These are phyloP conservation scores for Anableps anableps DNA, from an alignment of 2,797 vertebrate genomes.

Conservation along the genomic window DNA sequence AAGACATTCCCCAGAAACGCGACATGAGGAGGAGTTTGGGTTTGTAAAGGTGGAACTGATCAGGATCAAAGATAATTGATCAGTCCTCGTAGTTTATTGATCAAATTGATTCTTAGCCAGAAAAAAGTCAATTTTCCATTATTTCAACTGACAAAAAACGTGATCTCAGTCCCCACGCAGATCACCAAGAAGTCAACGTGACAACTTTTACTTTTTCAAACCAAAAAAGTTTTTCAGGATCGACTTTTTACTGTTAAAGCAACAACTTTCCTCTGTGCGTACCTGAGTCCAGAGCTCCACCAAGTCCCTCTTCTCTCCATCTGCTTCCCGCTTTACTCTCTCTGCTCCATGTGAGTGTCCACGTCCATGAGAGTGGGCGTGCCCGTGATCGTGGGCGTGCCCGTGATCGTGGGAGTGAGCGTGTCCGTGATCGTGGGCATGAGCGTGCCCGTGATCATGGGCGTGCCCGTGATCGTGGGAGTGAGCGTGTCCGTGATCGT, in stretches of 20 bases:
- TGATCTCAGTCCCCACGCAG: not conserved
- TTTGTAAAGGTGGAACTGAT: not conserved
- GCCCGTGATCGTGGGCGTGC: conserved; percentile 28
- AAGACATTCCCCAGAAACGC: not conserved
- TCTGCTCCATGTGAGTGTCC: conserved; percentile 53
- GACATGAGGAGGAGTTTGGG: not conserved
- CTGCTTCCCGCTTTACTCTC: conserved; percentile 59
- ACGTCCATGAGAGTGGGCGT: conserved; percentile 38
- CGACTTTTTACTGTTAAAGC: not conserved
- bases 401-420: conserved; percentile 36
- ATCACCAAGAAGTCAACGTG: not conserved
- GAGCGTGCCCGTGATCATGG: conserved; percentile 11
- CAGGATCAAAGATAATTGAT: not conserved
- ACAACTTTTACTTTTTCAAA: not conserved
- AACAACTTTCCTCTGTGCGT: not conserved
- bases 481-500: conserved; percentile 20
- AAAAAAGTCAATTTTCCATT: not conserved
- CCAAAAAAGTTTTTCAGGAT: not conserved
- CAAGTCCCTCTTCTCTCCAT: conserved; percentile 75
- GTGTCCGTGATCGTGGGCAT: conserved; percentile 25
- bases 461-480: conserved; percentile 11
- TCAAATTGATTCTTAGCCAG: not conserved
- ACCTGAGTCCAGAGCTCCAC: conserved; percentile 91
- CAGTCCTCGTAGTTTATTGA: not conserved
- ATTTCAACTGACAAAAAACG: not conserved